Base-by-base conservation (phyloP, 2,888 invertebrate species). In the Autographa pulchrina region DNA sequence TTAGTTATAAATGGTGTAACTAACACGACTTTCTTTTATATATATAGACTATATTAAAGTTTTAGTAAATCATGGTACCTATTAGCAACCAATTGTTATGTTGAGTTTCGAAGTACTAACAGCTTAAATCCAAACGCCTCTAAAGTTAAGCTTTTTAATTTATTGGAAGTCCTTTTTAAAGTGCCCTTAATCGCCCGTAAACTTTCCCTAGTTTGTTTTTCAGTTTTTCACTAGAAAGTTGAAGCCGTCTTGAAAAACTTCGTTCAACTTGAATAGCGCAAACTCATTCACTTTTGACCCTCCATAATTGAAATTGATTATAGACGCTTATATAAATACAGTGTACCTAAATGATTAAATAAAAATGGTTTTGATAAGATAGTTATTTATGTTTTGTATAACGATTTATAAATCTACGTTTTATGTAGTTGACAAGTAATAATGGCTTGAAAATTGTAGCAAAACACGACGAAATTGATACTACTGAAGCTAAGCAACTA, bases 151-250 rank as follows among this genome's bases (percentile, higher is more conserved):
- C 9, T 56, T 13, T 56, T 56, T 56, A 56, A 56, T 56, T 56
- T 56, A 56, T 56, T 11, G 20, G 54, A 56, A 56, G 25, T 56
- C 54, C 54, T 25, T 20, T 20, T 20, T 54, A 5, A 56, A 56
- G 20, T 56, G 25, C 25, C 25, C 54, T 56, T 25, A 56, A 56
- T 25, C 54, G 54, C 54, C 20, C 54, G 54, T 43, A 31, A 62
- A 62, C 43, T 43, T 43, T 62, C 43, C 43, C 16, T 11, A 20
- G 38, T 43, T 62, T 16, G 20, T 62, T 62, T 56, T 25, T 25
- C 41, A 43, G 25, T 16, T 62, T 62, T 56, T 56, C 54, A 11
- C 54, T 56, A 25, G 25, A 11, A 4, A 13, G 54, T 56, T 56
- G 20, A 25, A 56, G 54, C 13, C 3, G 13, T 56, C 54, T 56